Evolutionary conservation across 2,113 vertebrate species (phyloP).

Genomic region (Lasiurus cinereus): DNA sequence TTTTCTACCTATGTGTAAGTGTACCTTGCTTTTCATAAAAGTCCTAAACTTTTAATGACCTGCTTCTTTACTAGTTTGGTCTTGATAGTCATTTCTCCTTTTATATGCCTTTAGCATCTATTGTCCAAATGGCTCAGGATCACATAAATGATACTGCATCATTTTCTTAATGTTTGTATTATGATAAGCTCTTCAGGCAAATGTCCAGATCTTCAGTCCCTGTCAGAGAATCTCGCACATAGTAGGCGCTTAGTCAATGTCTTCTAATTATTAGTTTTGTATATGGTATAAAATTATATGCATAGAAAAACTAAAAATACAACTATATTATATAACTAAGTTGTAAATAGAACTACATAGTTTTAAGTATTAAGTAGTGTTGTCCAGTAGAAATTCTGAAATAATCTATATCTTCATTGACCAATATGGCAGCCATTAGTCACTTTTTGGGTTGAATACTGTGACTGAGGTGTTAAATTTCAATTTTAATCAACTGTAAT

Average conservation of each 20-base stretch:
- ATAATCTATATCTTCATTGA: background rate
- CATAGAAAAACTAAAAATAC: slow-evolving; percentile 13
- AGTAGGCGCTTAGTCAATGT: background rate
- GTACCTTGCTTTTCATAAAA: background rate
- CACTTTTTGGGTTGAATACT: background rate
- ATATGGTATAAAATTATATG: background rate
- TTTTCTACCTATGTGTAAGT: background rate
- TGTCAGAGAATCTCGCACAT: background rate
- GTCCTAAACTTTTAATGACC: background rate
- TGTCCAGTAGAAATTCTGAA: slow-evolving; percentile 15
- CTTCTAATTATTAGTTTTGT: slow-evolving; percentile 27
- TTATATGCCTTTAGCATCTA: background rate
- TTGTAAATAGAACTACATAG: slow-evolving; percentile 6
- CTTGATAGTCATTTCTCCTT: slow-evolving; percentile 18
- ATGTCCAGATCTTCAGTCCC: background rate
- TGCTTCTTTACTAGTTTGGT: background rate
- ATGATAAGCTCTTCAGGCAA: background rate
- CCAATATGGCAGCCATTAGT: background rate
- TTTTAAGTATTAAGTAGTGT: background rate
- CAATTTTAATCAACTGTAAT: slow-evolving; percentile 27
- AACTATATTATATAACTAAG: background rate
- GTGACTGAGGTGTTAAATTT: slow-evolving; percentile 7
- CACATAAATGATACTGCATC: background rate
- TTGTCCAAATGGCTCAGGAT: background rate
- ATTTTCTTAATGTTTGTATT: background rate